Evolutionary conservation across 1,140 invertebrate species (phyloP).

Genomic region (Tribolium madens): DNA sequence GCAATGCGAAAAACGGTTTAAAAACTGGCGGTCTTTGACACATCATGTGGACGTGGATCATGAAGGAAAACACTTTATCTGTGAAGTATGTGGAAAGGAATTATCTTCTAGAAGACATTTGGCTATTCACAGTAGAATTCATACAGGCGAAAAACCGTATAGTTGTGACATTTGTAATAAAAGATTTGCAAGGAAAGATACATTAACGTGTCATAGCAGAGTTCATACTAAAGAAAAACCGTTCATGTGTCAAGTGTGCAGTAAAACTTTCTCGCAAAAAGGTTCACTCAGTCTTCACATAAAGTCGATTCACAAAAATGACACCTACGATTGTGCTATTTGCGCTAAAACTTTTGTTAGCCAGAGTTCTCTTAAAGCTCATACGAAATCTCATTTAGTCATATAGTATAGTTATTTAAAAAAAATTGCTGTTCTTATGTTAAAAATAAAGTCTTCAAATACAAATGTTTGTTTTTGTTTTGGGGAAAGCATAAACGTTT

Average conservation of each 20-base stretch:
- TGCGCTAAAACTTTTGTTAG: constrained; percentile 67
- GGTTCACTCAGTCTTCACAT: constrained; percentile 70
- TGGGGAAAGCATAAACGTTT: background rate
- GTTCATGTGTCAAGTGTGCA: constrained; percentile 65
- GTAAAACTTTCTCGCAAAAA: constrained; percentile 69
- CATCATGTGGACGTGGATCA: no score
- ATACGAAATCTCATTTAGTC: no score
- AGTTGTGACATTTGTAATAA: background rate
- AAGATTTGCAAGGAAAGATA: background rate
- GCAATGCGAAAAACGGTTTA: no score
- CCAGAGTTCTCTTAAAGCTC: background rate
- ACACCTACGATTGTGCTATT: background rate
- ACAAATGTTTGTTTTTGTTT: background rate
- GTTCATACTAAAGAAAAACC: constrained; percentile 63
- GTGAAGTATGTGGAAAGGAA: background rate
- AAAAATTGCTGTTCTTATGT: no score
- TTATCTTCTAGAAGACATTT: constrained; percentile 43
- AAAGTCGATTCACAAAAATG: constrained; percentile 49
- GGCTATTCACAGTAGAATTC: background rate
- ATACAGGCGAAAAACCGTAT: background rate
- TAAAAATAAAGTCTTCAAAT: background rate
- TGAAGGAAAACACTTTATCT: background rate
- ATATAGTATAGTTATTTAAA: no score
- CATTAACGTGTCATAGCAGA: background rate
- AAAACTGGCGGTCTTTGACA: no score